Conservation (phyloP, 2,888 invertebrate species). For the Heteromyza rotundicornis region DNA sequence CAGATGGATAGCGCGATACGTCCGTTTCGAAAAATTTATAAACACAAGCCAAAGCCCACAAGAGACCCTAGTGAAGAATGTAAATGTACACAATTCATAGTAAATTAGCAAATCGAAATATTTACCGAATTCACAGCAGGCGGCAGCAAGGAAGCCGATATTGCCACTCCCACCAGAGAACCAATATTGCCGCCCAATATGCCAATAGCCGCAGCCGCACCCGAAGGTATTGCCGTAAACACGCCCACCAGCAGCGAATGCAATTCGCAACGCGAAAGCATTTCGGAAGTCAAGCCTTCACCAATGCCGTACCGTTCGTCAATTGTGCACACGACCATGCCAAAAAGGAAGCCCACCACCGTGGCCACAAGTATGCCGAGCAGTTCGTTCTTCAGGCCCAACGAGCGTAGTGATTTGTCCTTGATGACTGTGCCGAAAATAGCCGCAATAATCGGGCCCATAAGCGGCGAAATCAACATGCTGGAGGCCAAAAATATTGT, state of each 20-base stretch:
- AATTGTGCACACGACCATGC: conserved; percentile 67
- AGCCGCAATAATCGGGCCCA: conserved; percentile 81
- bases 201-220: conserved; percentile 78
- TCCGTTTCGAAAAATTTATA: conserved; percentile 65
- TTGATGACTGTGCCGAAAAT: conserved; percentile 76
- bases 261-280: conserved; percentile 70
- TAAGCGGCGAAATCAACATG: conserved; percentile 81
- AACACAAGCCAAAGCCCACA: conserved; percentile 70
- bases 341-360: conserved; percentile 73
- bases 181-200: conserved; percentile 80
- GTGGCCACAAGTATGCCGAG: conserved; percentile 72
- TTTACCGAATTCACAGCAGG: conserved; percentile 79
- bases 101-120: conserved; percentile 46
- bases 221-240: conserved; percentile 78
- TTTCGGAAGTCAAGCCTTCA: conserved; percentile 72
- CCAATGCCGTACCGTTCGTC: conserved; percentile 67
- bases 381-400: conserved; percentile 73
- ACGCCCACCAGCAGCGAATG: conserved; percentile 74
- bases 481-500: conserved; percentile 78
- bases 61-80: conserved; percentile 65
- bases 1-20: conserved; percentile 60
- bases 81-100: neutral
- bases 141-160: conserved; percentile 79
- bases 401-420: conserved; percentile 68
- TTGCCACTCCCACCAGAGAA: conserved; percentile 81